These are phyloP conservation scores for Cerceris ruficornis DNA, from an alignment of 2,888 invertebrate genomes.

Conservation along the genomic window DNA sequence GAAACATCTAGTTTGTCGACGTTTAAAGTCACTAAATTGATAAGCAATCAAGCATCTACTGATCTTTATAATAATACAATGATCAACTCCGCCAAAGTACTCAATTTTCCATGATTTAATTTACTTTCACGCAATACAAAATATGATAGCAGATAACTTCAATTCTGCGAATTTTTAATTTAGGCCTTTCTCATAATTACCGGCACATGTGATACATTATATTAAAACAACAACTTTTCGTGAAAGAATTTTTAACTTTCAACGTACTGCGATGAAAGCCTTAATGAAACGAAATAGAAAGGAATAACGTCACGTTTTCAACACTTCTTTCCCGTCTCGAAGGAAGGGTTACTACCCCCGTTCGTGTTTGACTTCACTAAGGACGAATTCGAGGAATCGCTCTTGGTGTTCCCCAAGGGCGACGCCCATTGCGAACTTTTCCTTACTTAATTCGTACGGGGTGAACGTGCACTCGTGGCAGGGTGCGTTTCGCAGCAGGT, in stretches of 20 bases:
- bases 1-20: too few species aligned
- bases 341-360: constrained; percentile 17
- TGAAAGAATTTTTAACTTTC: not conserved
- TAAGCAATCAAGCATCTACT: too few species aligned
- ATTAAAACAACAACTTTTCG: not conserved
- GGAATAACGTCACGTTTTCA: constrained; percentile 26
- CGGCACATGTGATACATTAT: not conserved
- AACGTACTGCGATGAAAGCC: not conserved
- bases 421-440: constrained; percentile 42
- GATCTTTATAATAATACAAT: too few species aligned
- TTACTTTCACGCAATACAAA: too few species aligned
- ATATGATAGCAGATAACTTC: too few species aligned
- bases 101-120: too few species aligned
- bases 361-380: constrained; percentile 30
- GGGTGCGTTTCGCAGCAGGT: constrained; percentile 36
- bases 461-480: constrained; percentile 17
- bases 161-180: too few species aligned
- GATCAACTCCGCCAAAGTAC: too few species aligned
- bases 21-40: too few species aligned
- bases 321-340: constrained; percentile 5
- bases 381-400: constrained; percentile 56
- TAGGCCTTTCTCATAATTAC: too few species aligned
- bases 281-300: not conserved
- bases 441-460: constrained; percentile 32
- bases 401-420: constrained; percentile 32